phyloP scores from a whole-genome alignment of 2,113 vertebrate species.

The Rhinichthys klamathensis region DNA sequence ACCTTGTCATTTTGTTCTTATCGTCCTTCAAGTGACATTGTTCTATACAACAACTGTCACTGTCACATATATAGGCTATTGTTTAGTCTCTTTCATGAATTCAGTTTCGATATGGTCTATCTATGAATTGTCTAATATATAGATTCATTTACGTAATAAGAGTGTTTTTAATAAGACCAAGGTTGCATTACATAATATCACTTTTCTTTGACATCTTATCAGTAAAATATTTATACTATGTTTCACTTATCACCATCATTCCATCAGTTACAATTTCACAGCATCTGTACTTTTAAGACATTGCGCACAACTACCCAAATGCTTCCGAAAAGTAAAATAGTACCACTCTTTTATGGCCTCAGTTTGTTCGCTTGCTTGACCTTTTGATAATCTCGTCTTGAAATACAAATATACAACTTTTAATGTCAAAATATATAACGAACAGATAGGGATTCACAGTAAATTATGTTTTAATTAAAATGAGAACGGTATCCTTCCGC shows the following conservation, averaged over 20 bases:
- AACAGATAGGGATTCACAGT: too few species aligned
- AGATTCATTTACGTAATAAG: background rate
- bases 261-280: background rate
- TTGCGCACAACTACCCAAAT: background rate
- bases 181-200: background rate
- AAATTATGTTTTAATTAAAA: background rate
- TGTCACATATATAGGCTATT: too few species aligned
- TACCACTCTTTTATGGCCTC: background rate
- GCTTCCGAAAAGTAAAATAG: constrained; percentile 44
- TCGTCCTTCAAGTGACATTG: background rate
- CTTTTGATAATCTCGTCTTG: background rate
- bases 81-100: background rate
- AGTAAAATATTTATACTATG: background rate
- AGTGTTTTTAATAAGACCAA: background rate
- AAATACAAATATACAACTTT: background rate
- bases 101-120: background rate
- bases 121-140: background rate
- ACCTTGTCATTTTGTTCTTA: background rate
- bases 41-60: background rate
- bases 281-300: constrained; percentile 31
- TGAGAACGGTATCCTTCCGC: constrained; percentile 6
- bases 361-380: too few species aligned
- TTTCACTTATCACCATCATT: background rate
- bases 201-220: background rate
- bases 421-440: background rate